These are phyloP conservation scores for Anorthoa munda DNA, from an alignment of 2,888 invertebrate species.

Conservation along the genomic window DNA sequence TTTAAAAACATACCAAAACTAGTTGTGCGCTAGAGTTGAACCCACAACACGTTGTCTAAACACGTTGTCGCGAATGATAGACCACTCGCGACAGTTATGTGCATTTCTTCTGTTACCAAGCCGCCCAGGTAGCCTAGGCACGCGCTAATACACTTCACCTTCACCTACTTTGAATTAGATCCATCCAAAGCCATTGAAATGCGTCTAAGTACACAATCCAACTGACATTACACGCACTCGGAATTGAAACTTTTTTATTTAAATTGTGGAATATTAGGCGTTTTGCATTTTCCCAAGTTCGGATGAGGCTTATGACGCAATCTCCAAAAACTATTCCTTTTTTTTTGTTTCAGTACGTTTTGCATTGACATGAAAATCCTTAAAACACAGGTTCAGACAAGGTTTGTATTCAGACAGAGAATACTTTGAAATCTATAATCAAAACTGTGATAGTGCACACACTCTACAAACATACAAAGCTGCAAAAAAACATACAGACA, in stretches of 20 bases:
- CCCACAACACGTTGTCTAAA: neutral
- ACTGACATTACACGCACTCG: slow-evolving; percentile 2
- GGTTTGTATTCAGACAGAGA: neutral
- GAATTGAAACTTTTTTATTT: slow-evolving; percentile 1
- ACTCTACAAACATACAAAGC: too few species aligned
- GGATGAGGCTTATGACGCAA: neutral
- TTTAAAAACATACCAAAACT: neutral
- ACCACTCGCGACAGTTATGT: neutral
- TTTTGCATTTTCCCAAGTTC: neutral
- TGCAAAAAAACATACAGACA: too few species aligned
- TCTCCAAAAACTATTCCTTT: neutral
- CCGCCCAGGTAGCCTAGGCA: neutral
- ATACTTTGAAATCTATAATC: too few species aligned
- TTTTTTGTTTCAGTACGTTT: neutral
- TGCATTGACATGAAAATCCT: neutral
- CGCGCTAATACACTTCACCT: slow-evolving; percentile 48
- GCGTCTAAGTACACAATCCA: slow-evolving; percentile 45
- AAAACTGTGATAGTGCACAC: too few species aligned
- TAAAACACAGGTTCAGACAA: neutral
- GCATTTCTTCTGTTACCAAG: slow-evolving; percentile 1
- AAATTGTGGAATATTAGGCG: neutral
- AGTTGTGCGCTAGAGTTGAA: neutral
- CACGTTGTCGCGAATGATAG: too few species aligned
- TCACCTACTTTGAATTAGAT: slow-evolving; percentile 36
- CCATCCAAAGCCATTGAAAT: slow-evolving; percentile 55